Percentiles rank a stretch among this genome's conserved stretches.
Evolutionary conservation across 2,888 invertebrate species (phyloP).

Genomic region (Lapara coniferarum): DNA sequence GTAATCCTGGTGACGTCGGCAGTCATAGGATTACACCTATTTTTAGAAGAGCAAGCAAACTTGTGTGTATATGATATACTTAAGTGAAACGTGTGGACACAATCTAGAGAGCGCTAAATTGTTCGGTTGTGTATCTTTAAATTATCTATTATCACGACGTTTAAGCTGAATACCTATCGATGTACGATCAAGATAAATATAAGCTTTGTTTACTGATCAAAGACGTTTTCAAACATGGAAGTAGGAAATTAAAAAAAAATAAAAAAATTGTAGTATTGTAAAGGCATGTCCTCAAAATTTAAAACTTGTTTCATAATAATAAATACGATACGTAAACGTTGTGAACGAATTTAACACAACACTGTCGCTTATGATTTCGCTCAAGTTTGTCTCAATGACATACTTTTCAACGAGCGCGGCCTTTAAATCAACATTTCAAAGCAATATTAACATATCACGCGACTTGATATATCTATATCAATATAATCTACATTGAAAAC

Average conservation of each 20-base stretch:
- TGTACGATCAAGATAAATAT: neutral
- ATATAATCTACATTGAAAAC: constrained; percentile 43
- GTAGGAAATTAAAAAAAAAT: neutral
- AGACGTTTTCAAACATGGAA: neutral
- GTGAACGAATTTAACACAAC: constrained; percentile 23
- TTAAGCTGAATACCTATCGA: constrained; percentile 6
- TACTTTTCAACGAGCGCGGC: constrained; percentile 20
- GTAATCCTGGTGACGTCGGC: constrained; percentile 29
- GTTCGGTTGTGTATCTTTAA: constrained; percentile 26
- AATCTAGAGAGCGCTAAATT: constrained; percentile 25
- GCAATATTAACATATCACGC: constrained; percentile 27
- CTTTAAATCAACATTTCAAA: constrained; percentile 26
- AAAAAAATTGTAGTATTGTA: neutral
- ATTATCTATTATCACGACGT: constrained; percentile 27
- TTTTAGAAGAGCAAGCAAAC: constrained; percentile 39
- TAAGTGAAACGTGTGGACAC: constrained; percentile 24
- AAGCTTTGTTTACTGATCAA: neutral
- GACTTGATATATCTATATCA: constrained; percentile 34
- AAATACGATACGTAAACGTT: neutral
- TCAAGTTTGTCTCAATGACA: constrained; percentile 27
- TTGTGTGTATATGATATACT: constrained; percentile 29
- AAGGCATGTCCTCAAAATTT: no score
- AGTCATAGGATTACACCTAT: constrained; percentile 35
- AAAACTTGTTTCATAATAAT: neutral
- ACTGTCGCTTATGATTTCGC: constrained; percentile 19